Base-by-base conservation (phyloP, 2,113 vertebrate genomes). In the Pogona vitticeps region DNA sequence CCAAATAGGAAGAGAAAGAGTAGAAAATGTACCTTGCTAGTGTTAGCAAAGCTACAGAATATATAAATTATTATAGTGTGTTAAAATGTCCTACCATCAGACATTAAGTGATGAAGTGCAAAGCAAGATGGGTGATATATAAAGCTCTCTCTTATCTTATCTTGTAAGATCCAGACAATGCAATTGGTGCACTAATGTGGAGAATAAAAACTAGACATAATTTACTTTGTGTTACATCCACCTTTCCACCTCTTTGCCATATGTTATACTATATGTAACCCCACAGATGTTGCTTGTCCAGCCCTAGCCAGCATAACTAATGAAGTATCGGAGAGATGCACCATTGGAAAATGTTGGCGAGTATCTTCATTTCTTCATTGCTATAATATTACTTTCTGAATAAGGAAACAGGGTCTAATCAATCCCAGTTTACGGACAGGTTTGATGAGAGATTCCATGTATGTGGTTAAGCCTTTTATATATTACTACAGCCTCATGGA, bases 31-130 rank as follows among this genome's bases (percentile, higher is more conserved):
- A 31, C 2, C 26, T 8, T 40, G 10, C 28, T 38, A 59, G 10
- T 80, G 65, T 79, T n/a, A 33, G 65, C 65, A 79, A 61, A 72
- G 67, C 38, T 71, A 73, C 18, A 80, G 67, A 73, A 86, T 71
- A 73, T 46, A 80, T 80, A 79, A 61, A 46, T 63, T 73, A 80
- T 63, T 63, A 72, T 79, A 72, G 77, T n/a, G 20, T 71, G 76
- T 72, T 72, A 86, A 71, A 85, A n/a, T 59, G 36, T 61, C 36
- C 23, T 80, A 36, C 52, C 67, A 17, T 56, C 28, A 70, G 33
- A 72, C 42, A 59, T 87, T 84, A 59, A 76, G 17, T 46, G 71
- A 67, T 72, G 2, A 23, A 82, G 72, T 82, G 80, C 80, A 76
- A 38, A 52, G n/a, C 71, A 17, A 56, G 61, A 59, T 46, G n/a